Base-by-base conservation (phyloP, 1,140 invertebrate species). In the Bactericera cockerelli region DNA sequence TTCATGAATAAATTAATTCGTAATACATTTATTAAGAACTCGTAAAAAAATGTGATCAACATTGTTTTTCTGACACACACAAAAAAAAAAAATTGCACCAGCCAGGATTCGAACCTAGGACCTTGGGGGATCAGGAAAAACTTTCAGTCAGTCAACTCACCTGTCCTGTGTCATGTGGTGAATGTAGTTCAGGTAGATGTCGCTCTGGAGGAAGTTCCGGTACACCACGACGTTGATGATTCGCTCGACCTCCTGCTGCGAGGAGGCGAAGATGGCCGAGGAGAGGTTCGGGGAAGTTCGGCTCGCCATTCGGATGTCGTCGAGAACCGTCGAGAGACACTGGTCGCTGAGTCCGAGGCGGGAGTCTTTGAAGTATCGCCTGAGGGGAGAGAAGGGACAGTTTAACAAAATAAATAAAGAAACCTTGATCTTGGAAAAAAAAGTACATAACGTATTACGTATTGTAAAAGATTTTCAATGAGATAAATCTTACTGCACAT, bases 141-240 rank as follows among this genome's bases (percentile, higher is more conserved):
- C n/a, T n/a, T 31, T 31, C 13, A 13, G 28, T 31, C 13, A 13
- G 13, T 31, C 28, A 31, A 49, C 42, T 49, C 38, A 59, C 19
- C 14, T 16, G 13, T 59, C 39, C 14, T 11, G 21, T 59, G 39
- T 39, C 65, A 75, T 77, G 39, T 75, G 79, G 70, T 88, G 83
- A 66, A 93, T 82, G 74, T 91, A 87, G 68, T 87, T 79, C 66
- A 94, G 79, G 77, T 93, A 96, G 68, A 89, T 79, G 65, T 94
- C 90, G 61, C 89, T 93, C 65, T 83, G 83, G 60, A 95, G 77
- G 72, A 96, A 96, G 71, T 87, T 87, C 38, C 86, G 86, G 74
- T 94, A 94, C 53, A 87, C 87, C 26, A 89, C 86, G 67, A 86
- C 83, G 61, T 81, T 82, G 68, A 95, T 91, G 31, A 83, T 77